These are phyloP conservation scores for Hycleus cichorii DNA, from an alignment of 1,140 invertebrate genomes.

Conservation along the genomic window DNA sequence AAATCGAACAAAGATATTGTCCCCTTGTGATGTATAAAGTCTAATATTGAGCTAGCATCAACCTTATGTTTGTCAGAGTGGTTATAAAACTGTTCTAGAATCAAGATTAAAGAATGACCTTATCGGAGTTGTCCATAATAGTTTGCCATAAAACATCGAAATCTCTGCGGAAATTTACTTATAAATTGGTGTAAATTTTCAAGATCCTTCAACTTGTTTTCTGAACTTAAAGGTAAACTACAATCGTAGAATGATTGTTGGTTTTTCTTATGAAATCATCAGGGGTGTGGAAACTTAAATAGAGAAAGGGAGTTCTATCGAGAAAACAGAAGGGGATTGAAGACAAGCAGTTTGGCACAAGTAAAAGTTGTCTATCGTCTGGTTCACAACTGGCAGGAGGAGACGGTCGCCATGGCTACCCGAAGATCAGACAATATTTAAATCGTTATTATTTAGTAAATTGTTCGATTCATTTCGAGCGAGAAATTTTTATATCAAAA, in stretches of 20 bases:
- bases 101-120: slow-evolving; percentile 9
- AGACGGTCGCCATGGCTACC: slow-evolving; percentile 9
- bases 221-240: too few relatives aligned
- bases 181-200: too few relatives aligned
- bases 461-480: background rate
- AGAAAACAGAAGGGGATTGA: slow-evolving; percentile 1
- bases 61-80: slow-evolving; percentile 12
- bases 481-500: too few relatives aligned
- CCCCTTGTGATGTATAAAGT: slow-evolving; percentile 14
- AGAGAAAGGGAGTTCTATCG: too few relatives aligned
- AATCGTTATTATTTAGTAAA: slow-evolving; percentile 8
- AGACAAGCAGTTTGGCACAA: slow-evolving; percentile 14
- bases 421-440: slow-evolving; percentile 15
- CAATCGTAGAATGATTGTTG: too few relatives aligned
- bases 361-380: slow-evolving; percentile 16
- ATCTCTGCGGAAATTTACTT: too few relatives aligned
- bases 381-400: slow-evolving; percentile 2
- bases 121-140: background rate
- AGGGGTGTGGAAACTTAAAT: too few relatives aligned
- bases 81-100: slow-evolving; percentile 10
- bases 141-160: too few relatives aligned
- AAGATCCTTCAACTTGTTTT: too few relatives aligned
- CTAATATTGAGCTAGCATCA: slow-evolving; percentile 10
- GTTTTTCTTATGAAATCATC: too few relatives aligned
- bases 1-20: slow-evolving; percentile 9